Percentiles rank a stretch among this genome's conserved stretches.
These are phyloP conservation scores for Meiosimyza decipiens DNA, from an alignment of 2,888 invertebrate species.

Conservation along the genomic window DNA sequence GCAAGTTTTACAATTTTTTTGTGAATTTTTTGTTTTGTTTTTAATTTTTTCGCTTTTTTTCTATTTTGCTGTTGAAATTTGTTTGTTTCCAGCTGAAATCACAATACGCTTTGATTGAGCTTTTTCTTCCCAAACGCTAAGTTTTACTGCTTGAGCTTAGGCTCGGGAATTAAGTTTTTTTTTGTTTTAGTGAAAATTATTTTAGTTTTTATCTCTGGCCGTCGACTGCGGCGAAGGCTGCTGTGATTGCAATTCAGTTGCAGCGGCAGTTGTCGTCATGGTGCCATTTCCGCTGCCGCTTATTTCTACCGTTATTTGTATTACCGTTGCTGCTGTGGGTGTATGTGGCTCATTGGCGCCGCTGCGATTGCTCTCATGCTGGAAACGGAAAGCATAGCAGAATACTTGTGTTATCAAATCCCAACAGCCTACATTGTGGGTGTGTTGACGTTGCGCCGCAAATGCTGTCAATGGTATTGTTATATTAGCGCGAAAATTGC, in stretches of 20 bases:
- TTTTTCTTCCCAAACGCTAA: constrained; percentile 31
- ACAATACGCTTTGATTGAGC: constrained; percentile 67
- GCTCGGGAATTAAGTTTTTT: constrained; percentile 10
- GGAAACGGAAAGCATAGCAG: constrained; percentile 62
- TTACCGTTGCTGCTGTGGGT: constrained; percentile 8
- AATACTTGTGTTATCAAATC: constrained; percentile 62
- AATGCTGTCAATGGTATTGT: constrained; percentile 56
- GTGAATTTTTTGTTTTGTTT: constrained; percentile 21
- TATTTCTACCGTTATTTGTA: constrained; percentile 38
- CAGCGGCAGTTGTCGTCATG: too few species aligned
- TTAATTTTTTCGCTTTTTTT: constrained; percentile 36
- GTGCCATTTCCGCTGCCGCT: constrained; percentile 31
- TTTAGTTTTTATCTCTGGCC: constrained; percentile 31
- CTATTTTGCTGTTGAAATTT: constrained; percentile 37
- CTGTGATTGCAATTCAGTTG: constrained; percentile 12
- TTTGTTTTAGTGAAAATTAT: constrained; percentile 20
- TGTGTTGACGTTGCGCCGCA: constrained; percentile 34
- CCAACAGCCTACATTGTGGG: constrained; percentile 58
- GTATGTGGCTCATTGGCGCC: constrained; percentile 30
- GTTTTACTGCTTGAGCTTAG: too few species aligned
- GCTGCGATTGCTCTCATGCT: constrained; percentile 50
- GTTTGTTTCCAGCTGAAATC: constrained; percentile 51
- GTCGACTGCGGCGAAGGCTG: constrained; percentile 25
- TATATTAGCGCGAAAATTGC: constrained; percentile 57
- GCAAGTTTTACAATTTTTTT: constrained; percentile 30